These are phyloP conservation scores for Rhipidura dahli DNA, from an alignment of 2,113 vertebrate species.

Conservation along the genomic window DNA sequence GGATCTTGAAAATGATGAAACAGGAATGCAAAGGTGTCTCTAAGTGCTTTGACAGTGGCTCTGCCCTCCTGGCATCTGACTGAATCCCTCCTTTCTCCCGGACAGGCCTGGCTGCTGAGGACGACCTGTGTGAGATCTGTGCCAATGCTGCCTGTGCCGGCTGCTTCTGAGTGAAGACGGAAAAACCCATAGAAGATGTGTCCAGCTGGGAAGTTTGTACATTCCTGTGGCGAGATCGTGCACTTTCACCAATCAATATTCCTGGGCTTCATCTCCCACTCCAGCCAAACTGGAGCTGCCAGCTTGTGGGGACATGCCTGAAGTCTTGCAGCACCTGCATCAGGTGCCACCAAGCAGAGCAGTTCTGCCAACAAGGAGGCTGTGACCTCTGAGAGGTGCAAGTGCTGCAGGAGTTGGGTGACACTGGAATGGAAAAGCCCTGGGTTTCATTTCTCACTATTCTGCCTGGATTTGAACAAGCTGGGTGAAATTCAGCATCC, in stretches of 20 bases:
- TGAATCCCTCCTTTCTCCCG: background rate
- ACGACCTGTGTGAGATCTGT: slow-evolving; percentile 80
- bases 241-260: background rate
- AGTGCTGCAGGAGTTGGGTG: background rate
- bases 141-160: slow-evolving; percentile 77
- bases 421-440: background rate
- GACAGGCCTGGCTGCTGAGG: background rate
- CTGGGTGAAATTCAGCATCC: background rate
- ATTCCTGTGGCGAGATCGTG: background rate
- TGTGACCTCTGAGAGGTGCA: background rate
- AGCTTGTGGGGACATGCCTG: background rate
- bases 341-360: background rate
- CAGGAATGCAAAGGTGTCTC: background rate
- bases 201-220: background rate
- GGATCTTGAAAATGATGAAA: background rate
- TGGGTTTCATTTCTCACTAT: background rate
- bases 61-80: background rate
- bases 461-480: background rate
- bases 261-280: background rate
- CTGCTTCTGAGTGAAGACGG: slow-evolving; percentile 48
- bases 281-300: background rate
- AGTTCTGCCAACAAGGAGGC: background rate
- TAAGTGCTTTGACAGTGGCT: background rate
- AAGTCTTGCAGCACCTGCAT: background rate
- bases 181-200: background rate